phyloP scores from a whole-genome alignment of 2,797 vertebrate genomes.

The Glossophaga mutica region DNA sequence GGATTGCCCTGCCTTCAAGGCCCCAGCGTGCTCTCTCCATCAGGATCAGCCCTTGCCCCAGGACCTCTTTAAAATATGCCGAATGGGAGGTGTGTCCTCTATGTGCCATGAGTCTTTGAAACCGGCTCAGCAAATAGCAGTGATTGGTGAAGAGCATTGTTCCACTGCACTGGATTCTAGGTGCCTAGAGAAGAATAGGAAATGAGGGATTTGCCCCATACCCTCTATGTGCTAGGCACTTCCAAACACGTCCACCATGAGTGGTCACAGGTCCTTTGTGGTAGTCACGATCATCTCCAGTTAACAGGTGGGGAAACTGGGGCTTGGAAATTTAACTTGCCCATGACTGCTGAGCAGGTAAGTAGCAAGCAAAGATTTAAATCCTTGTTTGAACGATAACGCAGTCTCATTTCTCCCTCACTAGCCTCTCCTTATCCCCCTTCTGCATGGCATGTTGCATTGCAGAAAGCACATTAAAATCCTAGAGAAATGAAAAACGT shows the following conservation, averaged over 20 bases:
- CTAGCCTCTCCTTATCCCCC: no score
- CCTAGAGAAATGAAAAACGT: background rate
- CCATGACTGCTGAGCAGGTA: background rate
- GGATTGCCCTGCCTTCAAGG: background rate
- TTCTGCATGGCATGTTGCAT: background rate
- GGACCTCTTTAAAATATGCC: background rate
- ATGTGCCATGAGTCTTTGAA: background rate
- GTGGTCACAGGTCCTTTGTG: background rate
- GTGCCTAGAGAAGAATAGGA: background rate
- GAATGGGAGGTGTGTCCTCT: background rate
- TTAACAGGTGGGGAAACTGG: background rate
- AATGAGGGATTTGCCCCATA: accelerated
- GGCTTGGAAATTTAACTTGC: background rate
- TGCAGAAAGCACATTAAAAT: background rate
- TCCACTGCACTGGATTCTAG: background rate
- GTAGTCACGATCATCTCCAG: background rate
- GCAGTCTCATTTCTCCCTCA: accelerated
- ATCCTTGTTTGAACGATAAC: background rate
- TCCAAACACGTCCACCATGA: background rate
- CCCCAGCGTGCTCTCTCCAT: accelerated
- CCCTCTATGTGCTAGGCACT: accelerated
- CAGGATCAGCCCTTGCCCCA: accelerated
- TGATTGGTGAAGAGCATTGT: background rate
- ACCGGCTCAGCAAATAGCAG: background rate
- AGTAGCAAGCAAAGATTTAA: background rate